Conservation (phyloP, 2,113 vertebrate genomes). For the Chamaetylas fuelleborni region DNA sequence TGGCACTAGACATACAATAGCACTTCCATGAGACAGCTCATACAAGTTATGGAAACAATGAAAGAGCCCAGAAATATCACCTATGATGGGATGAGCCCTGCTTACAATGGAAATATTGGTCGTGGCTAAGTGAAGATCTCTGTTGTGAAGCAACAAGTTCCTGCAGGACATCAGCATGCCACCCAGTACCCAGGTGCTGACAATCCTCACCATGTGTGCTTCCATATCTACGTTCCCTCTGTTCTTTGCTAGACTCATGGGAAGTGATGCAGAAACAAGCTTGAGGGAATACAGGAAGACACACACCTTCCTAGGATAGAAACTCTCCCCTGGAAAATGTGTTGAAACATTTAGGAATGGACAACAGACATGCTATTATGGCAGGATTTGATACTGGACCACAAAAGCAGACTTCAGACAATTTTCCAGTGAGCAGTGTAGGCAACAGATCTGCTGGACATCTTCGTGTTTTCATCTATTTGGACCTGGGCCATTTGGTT, state of each 20-base stretch:
- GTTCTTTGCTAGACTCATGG: not conserved
- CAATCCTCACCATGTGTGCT: not conserved
- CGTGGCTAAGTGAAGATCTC: not conserved
- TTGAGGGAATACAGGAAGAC: not conserved
- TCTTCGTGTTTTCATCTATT: constrained; percentile 72
- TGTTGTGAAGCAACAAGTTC: not conserved
- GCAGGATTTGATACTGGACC: constrained; percentile 3
- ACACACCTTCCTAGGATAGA: not conserved
- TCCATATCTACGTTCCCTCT: not conserved
- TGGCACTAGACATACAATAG: not conserved
- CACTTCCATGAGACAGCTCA: not conserved
- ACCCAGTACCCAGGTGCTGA: not conserved
- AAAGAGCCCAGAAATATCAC: not conserved
- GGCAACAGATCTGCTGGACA: constrained; percentile 64
- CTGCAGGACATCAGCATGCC: not conserved
- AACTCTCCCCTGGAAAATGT: not conserved
- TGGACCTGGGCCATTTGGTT: constrained; percentile 71
- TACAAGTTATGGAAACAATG: rapidly evolving
- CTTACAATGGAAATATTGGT: not conserved
- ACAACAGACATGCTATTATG: constrained; percentile 15
- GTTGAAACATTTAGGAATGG: not conserved
- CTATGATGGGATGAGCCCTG: not conserved
- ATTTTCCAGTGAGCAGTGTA: constrained; percentile 12
- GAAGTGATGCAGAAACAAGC: not conserved
- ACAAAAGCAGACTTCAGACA: constrained; percentile 28